Conservation (phyloP, 2,113 vertebrate species). For the Mastomys coucha region DNA sequence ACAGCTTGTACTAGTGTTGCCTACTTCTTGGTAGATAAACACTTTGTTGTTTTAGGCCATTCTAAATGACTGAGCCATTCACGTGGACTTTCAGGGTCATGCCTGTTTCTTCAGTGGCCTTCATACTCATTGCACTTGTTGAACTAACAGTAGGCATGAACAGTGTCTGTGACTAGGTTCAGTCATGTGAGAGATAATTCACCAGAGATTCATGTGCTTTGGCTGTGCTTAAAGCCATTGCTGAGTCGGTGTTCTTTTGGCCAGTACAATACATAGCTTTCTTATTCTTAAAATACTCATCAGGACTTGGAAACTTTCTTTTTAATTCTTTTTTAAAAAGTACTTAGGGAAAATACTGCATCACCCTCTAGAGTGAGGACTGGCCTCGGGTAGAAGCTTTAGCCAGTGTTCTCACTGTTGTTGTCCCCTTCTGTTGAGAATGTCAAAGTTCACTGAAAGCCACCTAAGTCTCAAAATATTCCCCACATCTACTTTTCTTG, state of each 20-base stretch:
- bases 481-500: slow-evolving; percentile 6
- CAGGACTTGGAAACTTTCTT: background rate
- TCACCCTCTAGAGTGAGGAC: background rate
- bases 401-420: background rate
- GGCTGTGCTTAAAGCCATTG: background rate
- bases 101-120: background rate
- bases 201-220: background rate
- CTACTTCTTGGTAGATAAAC: background rate
- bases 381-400: slow-evolving; percentile 33
- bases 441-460: slow-evolving; percentile 33
- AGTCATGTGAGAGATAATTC: background rate
- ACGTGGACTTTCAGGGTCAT: background rate
- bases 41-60: background rate
- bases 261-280: slow-evolving; percentile 43
- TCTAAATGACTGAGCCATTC: background rate
- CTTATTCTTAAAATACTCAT: slow-evolving; percentile 32
- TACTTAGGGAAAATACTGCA: slow-evolving; percentile 5
- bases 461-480: background rate
- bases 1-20: background rate
- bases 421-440: background rate
- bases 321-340: slow-evolving; percentile 66
- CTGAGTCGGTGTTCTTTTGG: slow-evolving; percentile 54
- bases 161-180: background rate
- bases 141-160: background rate
- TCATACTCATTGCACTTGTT: background rate